Percentiles rank a stretch among this genome's conserved stretches.
phyloP scores from a whole-genome alignment of 2,888 invertebrate genomes.

The Athalia cordata region DNA sequence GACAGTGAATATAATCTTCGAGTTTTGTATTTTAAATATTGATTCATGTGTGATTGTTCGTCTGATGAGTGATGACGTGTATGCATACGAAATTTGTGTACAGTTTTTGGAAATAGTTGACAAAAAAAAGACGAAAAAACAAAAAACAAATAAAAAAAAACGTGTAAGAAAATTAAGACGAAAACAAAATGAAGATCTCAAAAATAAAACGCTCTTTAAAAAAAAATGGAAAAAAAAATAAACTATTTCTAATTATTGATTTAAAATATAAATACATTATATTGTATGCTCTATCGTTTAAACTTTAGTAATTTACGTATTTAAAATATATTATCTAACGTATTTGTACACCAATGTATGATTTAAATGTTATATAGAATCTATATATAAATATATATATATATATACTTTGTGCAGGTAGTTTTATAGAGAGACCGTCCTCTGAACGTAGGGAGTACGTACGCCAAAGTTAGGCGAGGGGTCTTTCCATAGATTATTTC shows the following conservation, averaged over 20 bases:
- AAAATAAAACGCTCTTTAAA: slow-evolving; percentile 3
- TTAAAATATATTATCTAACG: slow-evolving; percentile 4
- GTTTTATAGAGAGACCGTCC: slow-evolving; percentile 21
- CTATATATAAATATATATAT: slow-evolving; percentile 12
- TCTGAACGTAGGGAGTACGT: slow-evolving; percentile 11
- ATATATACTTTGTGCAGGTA: not conserved
- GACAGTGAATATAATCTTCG: slow-evolving; percentile 39
- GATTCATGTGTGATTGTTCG: slow-evolving; percentile 2
- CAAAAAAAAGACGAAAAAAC: not conserved
- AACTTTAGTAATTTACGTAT: slow-evolving; percentile 32
- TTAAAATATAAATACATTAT: slow-evolving; percentile 18
- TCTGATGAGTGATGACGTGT: slow-evolving; percentile 7
- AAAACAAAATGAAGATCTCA: slow-evolving; percentile 20
- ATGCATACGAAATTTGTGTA: slow-evolving; percentile 9
- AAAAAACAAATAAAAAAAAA: not conserved
- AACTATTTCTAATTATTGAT: slow-evolving; percentile 39
- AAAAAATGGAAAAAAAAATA: not conserved
- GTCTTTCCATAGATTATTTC: slow-evolving; percentile 33
- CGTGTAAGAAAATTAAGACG: not conserved
- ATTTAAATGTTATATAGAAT: slow-evolving; percentile 40
- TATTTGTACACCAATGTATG: slow-evolving; percentile 31
- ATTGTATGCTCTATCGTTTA: slow-evolving; percentile 30
- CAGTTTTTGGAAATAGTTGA: slow-evolving; percentile 23
- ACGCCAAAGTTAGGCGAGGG: not conserved
- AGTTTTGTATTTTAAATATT: slow-evolving; percentile 39